Base-by-base conservation (phyloP, 2,888 invertebrate genomes). In the Scrobipalpa atriplicella region DNA sequence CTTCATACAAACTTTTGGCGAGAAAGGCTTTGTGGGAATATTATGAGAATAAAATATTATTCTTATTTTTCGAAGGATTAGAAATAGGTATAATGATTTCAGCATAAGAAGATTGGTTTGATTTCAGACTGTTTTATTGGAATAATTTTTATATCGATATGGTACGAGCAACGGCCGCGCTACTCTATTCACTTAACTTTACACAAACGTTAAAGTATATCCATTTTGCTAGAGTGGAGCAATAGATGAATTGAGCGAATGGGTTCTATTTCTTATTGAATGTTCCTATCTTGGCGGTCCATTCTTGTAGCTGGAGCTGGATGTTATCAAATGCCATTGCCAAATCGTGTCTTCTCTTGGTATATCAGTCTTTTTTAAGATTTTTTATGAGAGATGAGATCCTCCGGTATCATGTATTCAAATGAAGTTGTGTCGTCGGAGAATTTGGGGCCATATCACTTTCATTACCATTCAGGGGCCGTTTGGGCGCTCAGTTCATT, bases 1-100 rank as follows among this genome's bases (percentile, higher is more conserved):
- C 68, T 70, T 71, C 67, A 51, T 76, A 69, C 60, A 71, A 81
- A 80, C 72, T 80, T 82, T 77, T 72, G 76, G 72, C 52, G 47
- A 64, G 52, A 19, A 70, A 70, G 72, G 72, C 71, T 78, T 77
- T 76, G 73, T 71, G 7, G 72, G 73, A 80, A 74, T 65, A 63
- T 29, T 29, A n/a, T 60, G 61, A 52, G 64, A 47, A 43, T 65
- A n/a, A n/a, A n/a, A 29, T 56, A 60, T 68, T 60, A 60, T 72
- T 73, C 73, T 75, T 75, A 72, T 75, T 76, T 66, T 74, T 52
- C 21, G 18, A 10, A 52, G 72, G 74, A 71, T 71, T 69, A 54
- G 70, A 71, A 72, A 73, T 74, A n/a, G n/a, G n/a, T n/a, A 75
- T 73, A 72, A 75, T 75, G 72, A 64, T 62, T 63, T 60, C 8